phyloP scores from a whole-genome alignment of 2,797 vertebrate species.

The Hemitrygon akajei region DNA sequence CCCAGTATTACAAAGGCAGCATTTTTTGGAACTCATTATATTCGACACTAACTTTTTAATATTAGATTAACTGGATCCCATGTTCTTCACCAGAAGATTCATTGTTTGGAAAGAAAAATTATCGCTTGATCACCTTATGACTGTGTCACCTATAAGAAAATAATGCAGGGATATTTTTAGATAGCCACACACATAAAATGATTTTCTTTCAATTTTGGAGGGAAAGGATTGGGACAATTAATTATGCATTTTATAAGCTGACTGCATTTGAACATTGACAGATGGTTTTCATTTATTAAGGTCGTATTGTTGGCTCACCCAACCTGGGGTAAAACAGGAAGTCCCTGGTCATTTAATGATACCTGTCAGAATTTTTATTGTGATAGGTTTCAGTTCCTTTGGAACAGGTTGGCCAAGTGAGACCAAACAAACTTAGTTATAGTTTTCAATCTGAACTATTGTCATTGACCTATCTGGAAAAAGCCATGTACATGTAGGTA shows the following conservation, averaged over 20 bases:
- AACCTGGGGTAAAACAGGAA: background rate
- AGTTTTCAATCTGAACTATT: background rate
- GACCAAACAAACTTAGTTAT: background rate
- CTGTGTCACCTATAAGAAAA: background rate
- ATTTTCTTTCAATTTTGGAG: background rate
- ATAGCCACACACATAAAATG: background rate
- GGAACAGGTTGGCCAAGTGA: background rate
- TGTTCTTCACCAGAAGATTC: too few species aligned
- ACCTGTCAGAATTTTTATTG: background rate
- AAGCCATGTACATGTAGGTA: background rate
- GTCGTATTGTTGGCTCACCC: background rate
- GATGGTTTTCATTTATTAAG: background rate
- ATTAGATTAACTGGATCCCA: background rate
- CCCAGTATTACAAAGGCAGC: background rate
- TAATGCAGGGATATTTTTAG: too few species aligned
- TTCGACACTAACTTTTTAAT: background rate
- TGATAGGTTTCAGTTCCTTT: background rate
- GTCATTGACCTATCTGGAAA: background rate
- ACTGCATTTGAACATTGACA: background rate
- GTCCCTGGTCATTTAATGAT: background rate
- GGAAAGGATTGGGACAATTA: background rate
- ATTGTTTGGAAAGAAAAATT: too few species aligned
- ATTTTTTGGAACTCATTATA: background rate
- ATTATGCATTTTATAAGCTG: background rate
- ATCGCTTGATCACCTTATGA: background rate